These are phyloP conservation scores for Odontophorus gujanensis DNA, from an alignment of 2,113 vertebrate genomes.

Conservation along the genomic window DNA sequence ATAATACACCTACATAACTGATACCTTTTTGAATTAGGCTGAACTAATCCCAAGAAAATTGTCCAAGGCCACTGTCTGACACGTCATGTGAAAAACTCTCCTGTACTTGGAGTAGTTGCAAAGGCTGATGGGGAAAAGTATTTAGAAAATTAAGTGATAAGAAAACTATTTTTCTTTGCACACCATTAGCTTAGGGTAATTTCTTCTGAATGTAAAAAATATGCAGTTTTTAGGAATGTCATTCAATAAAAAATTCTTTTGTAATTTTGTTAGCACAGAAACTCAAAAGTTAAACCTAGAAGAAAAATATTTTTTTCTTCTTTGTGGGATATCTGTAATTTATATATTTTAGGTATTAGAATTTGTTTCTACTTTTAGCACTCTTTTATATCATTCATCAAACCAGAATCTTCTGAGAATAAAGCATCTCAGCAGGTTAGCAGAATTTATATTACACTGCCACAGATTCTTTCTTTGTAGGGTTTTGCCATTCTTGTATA, in stretches of 20 bases:
- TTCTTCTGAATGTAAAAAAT: not conserved
- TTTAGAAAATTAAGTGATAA: not conserved
- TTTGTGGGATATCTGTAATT: not conserved
- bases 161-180: not conserved
- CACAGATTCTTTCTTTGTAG: constrained; percentile 24
- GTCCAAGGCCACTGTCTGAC: not conserved
- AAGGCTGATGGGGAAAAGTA: not conserved
- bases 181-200: not conserved
- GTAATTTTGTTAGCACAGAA: not conserved
- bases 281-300: not conserved
- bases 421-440: constrained; percentile 25
- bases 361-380: constrained; percentile 1
- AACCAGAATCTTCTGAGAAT: not conserved
- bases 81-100: not conserved
- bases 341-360: not conserved
- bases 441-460: constrained; percentile 9
- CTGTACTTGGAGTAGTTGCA: not conserved
- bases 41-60: not conserved
- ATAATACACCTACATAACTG: not conserved
- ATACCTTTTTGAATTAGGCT: not conserved
- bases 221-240: not conserved
- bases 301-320: not conserved
- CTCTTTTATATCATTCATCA: not conserved
- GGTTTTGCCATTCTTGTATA: not conserved
- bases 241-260: not conserved